Conservation (phyloP, 2,888 invertebrate species). For the Cactoblastis cactorum region DNA sequence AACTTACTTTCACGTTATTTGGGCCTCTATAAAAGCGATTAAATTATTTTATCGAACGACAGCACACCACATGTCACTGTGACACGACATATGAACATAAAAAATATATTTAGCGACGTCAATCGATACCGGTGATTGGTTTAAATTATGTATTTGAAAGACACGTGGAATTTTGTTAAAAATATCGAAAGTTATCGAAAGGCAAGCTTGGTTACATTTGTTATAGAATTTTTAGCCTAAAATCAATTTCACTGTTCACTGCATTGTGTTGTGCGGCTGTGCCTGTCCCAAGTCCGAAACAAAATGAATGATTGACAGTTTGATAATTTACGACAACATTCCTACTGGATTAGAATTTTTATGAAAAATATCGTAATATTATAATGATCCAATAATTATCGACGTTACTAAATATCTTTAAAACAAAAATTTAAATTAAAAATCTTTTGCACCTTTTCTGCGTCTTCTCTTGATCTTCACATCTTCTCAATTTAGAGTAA, state of each 20-base stretch:
- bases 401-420: too few species aligned
- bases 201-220: conserved; percentile 31
- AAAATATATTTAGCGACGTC: conserved; percentile 49
- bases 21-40: conserved; percentile 49
- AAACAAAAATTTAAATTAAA: too few species aligned
- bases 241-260: conserved; percentile 14
- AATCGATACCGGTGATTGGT: conserved; percentile 39
- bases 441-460: too few species aligned
- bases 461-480: too few species aligned
- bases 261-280: conserved; percentile 22
- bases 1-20: conserved; percentile 58
- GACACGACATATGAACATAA: conserved; percentile 63
- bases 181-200: neutral
- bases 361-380: neutral
- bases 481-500: too few species aligned
- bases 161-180: conserved; percentile 16
- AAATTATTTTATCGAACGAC: conserved; percentile 57
- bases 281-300: neutral
- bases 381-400: neutral
- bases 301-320: neutral
- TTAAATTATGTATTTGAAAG: conserved; percentile 24
- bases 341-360: neutral
- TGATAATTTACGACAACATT: neutral
- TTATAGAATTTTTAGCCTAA: conserved; percentile 33
- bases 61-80: conserved; percentile 64